phyloP scores from a whole-genome alignment of 2,113 vertebrate species.

The Psilopogon haemacephalus region DNA sequence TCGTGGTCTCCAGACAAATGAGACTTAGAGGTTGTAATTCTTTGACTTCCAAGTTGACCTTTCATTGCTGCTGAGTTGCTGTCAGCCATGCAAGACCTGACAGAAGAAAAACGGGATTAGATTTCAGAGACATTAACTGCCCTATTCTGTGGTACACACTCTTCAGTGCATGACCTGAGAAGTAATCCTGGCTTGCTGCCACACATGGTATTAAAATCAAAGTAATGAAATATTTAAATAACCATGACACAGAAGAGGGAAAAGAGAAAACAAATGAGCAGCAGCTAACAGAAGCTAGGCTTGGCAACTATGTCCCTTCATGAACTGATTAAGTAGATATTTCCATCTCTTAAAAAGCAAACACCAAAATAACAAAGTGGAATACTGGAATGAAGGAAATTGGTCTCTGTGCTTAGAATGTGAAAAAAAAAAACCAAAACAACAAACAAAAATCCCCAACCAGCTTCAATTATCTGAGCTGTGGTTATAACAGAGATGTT shows the following conservation, averaged over 20 bases:
- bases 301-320: neutral
- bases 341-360: neutral
- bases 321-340: neutral
- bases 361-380: neutral
- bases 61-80: slow-evolving; percentile 54
- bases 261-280: neutral
- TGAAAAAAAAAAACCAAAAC: neutral
- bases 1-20: neutral
- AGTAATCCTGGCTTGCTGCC: slow-evolving; percentile 2
- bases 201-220: slow-evolving; percentile 5
- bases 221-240: slow-evolving; percentile 26
- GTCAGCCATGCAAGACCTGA: slow-evolving; percentile 57
- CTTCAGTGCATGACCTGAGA: slow-evolving; percentile 6
- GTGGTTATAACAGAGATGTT: neutral
- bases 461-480: neutral
- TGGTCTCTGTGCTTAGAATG: neutral
- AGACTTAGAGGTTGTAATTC: slow-evolving; percentile 6
- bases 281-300: neutral
- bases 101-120: slow-evolving; percentile 37
- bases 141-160: neutral
- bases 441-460: neutral
- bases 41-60: slow-evolving; percentile 56
- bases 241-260: neutral
- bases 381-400: neutral
- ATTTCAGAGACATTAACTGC: slow-evolving; percentile 48